Evolutionary conservation across 1,140 invertebrate species (phyloP).

Genomic region (Pogonus chalceus): DNA sequence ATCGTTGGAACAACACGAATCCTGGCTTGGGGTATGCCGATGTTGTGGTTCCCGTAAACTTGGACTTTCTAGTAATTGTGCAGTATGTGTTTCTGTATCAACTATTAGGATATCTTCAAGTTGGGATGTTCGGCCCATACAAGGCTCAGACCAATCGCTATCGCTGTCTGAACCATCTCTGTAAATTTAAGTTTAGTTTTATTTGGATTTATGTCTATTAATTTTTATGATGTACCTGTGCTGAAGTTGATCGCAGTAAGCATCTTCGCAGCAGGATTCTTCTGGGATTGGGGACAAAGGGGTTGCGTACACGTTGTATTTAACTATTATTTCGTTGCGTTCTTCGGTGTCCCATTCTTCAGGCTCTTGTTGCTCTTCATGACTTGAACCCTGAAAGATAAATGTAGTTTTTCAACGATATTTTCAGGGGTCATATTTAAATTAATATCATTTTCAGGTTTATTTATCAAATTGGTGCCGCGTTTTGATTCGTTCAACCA

Average conservation of each 20-base stretch:
- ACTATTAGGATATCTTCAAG: slow-evolving; percentile 3
- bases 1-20: slow-evolving; percentile 50
- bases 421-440: too few relatives aligned
- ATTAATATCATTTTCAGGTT: too few relatives aligned
- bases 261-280: slow-evolving; percentile 39
- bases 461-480: too few relatives aligned
- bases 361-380: slow-evolving; percentile 25
- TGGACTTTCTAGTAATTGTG: slow-evolving; percentile 23
- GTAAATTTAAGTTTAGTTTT: background rate
- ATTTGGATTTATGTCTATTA: background rate
- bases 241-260: slow-evolving; percentile 11
- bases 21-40: slow-evolving; percentile 46
- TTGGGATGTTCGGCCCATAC: background rate
- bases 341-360: slow-evolving; percentile 28
- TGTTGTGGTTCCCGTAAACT: slow-evolving; percentile 22
- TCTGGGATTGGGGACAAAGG: slow-evolving; percentile 54
- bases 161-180: slow-evolving; percentile 16
- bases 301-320: slow-evolving; percentile 46
- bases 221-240: too few relatives aligned
- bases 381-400: slow-evolving; percentile 21
- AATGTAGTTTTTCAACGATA: too few relatives aligned
- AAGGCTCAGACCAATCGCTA: slow-evolving; percentile 25
- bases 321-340: slow-evolving; percentile 34
- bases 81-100: slow-evolving; percentile 18
- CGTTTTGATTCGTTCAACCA: too few relatives aligned